Percentiles rank a stretch among this genome's conserved stretches.
These are phyloP conservation scores for Drosophila lowei DNA, from an alignment of 1,140 invertebrate genomes.

Conservation along the genomic window DNA sequence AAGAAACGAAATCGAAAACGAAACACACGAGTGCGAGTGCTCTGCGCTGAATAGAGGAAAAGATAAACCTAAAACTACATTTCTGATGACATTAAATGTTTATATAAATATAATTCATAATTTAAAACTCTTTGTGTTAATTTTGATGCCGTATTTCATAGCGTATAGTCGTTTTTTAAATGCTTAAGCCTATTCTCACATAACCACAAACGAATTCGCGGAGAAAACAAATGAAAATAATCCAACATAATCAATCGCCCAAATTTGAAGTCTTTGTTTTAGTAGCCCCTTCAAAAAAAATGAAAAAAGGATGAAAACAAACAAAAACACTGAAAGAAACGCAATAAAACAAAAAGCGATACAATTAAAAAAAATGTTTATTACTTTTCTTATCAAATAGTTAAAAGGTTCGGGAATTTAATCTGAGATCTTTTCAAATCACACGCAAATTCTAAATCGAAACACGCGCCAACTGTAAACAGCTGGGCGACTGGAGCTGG, in stretches of 20 bases:
- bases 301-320: constrained; percentile 39
- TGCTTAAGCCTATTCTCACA: constrained; percentile 77
- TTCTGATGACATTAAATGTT: constrained; percentile 65
- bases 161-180: constrained; percentile 76
- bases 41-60: constrained; percentile 54
- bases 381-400: constrained; percentile 1
- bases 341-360: constrained; percentile 42
- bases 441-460: background rate
- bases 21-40: constrained; percentile 4
- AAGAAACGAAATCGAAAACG: constrained; percentile 29
- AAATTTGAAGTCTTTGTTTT: constrained; percentile 70
- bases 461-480: background rate
- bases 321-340: constrained; percentile 33
- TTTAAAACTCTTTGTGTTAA: constrained; percentile 40
- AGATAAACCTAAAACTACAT: constrained; percentile 28
- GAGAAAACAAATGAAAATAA: constrained; percentile 41
- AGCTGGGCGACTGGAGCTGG: no score
- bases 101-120: constrained; percentile 52
- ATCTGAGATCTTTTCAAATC: background rate
- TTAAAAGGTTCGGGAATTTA: background rate
- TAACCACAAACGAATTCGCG: constrained; percentile 58
- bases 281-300: constrained; percentile 48
- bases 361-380: constrained; percentile 27
- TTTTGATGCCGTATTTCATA: constrained; percentile 59
- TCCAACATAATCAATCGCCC: constrained; percentile 56